These are phyloP conservation scores for Drosophila buzzatii DNA, from an alignment of 2,888 invertebrate species.

Conservation along the genomic window DNA sequence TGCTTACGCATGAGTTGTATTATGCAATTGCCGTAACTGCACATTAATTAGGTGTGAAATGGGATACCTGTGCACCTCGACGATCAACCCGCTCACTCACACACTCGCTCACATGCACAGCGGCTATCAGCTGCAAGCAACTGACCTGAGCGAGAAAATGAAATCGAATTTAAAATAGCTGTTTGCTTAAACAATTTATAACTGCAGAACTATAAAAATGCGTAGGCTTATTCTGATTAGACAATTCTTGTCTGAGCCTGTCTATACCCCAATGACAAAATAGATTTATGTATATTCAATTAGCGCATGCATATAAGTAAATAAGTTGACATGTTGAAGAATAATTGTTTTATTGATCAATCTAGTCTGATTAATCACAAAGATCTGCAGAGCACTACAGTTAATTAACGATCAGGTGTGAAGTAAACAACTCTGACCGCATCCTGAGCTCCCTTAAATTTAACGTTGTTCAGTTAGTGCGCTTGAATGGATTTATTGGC, in stretches of 20 bases:
- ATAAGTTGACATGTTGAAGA: background rate
- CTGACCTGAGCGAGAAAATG: background rate
- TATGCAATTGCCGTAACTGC: constrained; percentile 36
- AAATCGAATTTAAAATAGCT: background rate
- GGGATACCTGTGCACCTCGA: background rate
- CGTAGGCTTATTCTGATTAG: background rate
- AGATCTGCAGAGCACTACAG: constrained; percentile 11
- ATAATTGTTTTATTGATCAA: background rate
- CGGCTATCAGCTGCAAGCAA: background rate
- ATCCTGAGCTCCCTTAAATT: constrained; percentile 51
- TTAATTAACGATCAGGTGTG: constrained; percentile 70
- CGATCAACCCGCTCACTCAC: background rate
- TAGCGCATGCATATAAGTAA: background rate
- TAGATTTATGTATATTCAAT: background rate
- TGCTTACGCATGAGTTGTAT: constrained; percentile 27
- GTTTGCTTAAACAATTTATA: background rate
- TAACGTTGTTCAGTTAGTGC: constrained; percentile 46
- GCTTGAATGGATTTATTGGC: constrained; percentile 78
- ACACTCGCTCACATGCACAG: background rate
- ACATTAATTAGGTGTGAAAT: constrained; percentile 27
- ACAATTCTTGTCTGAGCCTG: too few species aligned
- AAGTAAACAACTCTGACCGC: constrained; percentile 52
- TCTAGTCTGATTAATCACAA: too few species aligned
- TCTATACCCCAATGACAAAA: background rate
- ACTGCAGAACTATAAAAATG: background rate